Evolutionary conservation across 2,888 invertebrate genomes (phyloP).

Genomic region (Sycophila texana): DNA sequence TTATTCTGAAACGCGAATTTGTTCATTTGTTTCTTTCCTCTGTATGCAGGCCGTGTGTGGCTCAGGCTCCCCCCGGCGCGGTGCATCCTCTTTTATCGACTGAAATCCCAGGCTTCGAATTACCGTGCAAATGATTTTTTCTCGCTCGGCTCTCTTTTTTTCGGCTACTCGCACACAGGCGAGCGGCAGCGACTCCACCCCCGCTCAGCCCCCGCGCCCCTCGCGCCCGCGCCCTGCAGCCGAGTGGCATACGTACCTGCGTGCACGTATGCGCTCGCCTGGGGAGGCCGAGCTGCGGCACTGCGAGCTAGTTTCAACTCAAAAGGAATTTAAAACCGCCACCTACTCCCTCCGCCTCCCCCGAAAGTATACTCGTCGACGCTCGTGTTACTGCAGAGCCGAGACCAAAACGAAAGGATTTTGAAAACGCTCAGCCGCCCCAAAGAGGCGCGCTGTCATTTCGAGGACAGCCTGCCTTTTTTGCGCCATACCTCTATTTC

Average conservation of each 20-base stretch:
- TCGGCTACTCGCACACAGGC: slow-evolving; percentile 58
- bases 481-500: slow-evolving; percentile 15
- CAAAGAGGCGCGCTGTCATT: slow-evolving; percentile 41
- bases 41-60: slow-evolving; percentile 70
- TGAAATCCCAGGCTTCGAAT: slow-evolving; percentile 76
- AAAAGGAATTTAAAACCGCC: slow-evolving; percentile 74
- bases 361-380: slow-evolving; percentile 63
- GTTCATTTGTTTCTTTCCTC: slow-evolving; percentile 76
- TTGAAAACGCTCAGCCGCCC: slow-evolving; percentile 54
- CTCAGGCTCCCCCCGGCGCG: slow-evolving; percentile 53
- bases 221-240: neutral
- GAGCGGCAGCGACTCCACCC: slow-evolving; percentile 50
- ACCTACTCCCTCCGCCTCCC: slow-evolving; percentile 6
- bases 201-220: neutral
- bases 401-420: slow-evolving; percentile 53
- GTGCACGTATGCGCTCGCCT: neutral
- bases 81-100: slow-evolving; percentile 75
- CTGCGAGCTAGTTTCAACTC: slow-evolving; percentile 66
- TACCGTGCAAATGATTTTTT: slow-evolving; percentile 76
- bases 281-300: slow-evolving; percentile 54
- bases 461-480: slow-evolving; percentile 19
- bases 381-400: slow-evolving; percentile 65
- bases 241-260: neutral
- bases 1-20: slow-evolving; percentile 76
- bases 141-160: slow-evolving; percentile 64